These are phyloP conservation scores for Metalampra italica DNA, from an alignment of 2,888 invertebrate genomes.

Conservation along the genomic window DNA sequence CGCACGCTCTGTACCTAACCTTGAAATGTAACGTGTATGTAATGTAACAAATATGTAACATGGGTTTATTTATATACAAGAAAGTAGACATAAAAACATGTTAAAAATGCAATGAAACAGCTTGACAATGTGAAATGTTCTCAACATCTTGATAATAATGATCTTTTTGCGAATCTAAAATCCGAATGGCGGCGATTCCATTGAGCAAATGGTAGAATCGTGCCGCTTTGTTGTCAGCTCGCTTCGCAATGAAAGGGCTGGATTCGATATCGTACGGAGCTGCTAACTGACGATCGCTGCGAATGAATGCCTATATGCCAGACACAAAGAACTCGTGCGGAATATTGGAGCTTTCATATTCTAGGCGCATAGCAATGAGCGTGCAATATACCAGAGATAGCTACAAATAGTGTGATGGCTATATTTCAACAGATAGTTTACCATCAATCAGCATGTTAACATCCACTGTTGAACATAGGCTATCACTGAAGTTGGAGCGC, in stretches of 20 bases:
- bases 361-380: constrained; percentile 18
- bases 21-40: too few species aligned
- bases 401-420: too few species aligned
- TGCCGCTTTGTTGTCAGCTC: constrained; percentile 53
- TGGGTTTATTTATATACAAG: too few species aligned
- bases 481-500: too few species aligned
- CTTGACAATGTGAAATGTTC: neutral
- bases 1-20: too few species aligned
- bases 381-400: neutral
- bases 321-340: constrained; percentile 48
- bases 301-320: constrained; percentile 42
- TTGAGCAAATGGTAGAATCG: constrained; percentile 47
- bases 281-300: constrained; percentile 46
- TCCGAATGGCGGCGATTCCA: constrained; percentile 53
- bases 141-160: constrained; percentile 20
- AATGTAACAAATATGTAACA: neutral
- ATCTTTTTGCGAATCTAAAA: constrained; percentile 38
- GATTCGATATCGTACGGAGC: constrained; percentile 52
- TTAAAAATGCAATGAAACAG: neutral
- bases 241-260: constrained; percentile 50
- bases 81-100: neutral
- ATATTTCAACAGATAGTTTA: too few species aligned
- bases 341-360: constrained; percentile 37
- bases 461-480: too few species aligned
- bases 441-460: too few species aligned